phyloP scores from a whole-genome alignment of 2,888 invertebrate genomes.

The Pantelozetes paolii region DNA sequence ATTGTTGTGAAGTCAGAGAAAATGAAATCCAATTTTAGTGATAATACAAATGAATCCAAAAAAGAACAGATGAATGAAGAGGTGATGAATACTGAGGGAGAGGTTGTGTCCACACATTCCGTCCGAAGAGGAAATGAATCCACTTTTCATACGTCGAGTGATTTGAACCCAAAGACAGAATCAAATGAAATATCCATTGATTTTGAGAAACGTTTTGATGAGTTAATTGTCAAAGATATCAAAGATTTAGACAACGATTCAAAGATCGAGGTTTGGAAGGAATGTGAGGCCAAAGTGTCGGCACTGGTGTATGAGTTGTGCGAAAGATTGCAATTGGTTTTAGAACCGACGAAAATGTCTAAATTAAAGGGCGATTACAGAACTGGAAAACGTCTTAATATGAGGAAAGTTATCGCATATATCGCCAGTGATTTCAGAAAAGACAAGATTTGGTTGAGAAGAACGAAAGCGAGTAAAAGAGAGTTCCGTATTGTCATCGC shows the following conservation, averaged over 20 bases:
- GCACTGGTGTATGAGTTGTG: conserved; percentile 75
- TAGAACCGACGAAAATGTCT: conserved; percentile 92
- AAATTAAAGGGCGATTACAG: conserved; percentile 90
- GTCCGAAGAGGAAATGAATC: conserved; percentile 38
- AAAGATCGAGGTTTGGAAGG: conserved; percentile 29
- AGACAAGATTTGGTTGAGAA: conserved; percentile 95
- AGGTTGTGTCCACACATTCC: conserved; percentile 58
- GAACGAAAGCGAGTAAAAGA: conserved; percentile 89
- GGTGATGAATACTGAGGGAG: conserved; percentile 51
- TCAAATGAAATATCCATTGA: background rate
- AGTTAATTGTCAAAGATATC: background rate
- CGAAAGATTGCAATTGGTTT: conserved; percentile 83
- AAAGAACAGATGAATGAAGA: conserved; percentile 39
- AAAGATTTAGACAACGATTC: conserved; percentile 8
- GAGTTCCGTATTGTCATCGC: conserved; percentile 95
- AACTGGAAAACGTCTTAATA: conserved; percentile 93
- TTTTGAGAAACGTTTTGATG: conserved; percentile 38
- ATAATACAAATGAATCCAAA: conserved; percentile 31
- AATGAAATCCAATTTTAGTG: background rate
- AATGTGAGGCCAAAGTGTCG: conserved; percentile 45
- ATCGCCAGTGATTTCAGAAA: conserved; percentile 98
- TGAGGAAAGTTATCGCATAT: conserved; percentile 88
- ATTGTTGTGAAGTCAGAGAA: background rate
- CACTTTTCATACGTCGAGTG: conserved; percentile 31
- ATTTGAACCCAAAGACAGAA: background rate